Conservation (phyloP, 2,797 vertebrate genomes). For the Kryptolebias ocellatus region DNA sequence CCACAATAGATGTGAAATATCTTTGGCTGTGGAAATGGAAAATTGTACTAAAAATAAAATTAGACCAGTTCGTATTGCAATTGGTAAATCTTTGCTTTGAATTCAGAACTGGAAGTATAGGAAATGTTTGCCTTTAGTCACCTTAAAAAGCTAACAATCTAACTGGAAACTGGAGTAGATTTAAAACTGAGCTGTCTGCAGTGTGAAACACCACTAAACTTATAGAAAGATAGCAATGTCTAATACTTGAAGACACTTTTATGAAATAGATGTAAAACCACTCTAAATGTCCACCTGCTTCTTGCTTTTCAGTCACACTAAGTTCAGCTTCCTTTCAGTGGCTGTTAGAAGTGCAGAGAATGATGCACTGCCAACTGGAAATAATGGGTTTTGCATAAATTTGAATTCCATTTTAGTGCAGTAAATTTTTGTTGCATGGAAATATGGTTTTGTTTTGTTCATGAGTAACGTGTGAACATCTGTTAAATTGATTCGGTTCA, state of each 20-base stretch:
- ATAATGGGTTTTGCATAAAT: conserved; percentile 4
- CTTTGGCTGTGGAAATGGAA: neutral
- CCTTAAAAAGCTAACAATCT: too few species aligned
- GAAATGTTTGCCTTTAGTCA: too few species aligned
- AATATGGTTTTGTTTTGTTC: conserved; percentile 47
- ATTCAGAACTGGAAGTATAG: neutral
- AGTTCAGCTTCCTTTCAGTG: neutral
- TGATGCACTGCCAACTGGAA: neutral
- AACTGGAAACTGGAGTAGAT: too few species aligned
- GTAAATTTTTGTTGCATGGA: conserved; percentile 22
- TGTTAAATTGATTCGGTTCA: conserved; percentile 50
- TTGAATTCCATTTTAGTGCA: neutral
- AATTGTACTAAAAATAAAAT: neutral
- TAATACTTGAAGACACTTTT: too few species aligned
- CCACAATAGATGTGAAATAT: neutral
- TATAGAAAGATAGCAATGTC: too few species aligned
- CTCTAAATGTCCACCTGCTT: conserved; percentile 9
- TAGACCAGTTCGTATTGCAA: neutral
- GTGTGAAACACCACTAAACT: too few species aligned
- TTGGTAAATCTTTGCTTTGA: neutral
- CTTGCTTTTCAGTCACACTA: conserved; percentile 6
- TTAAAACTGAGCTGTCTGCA: too few species aligned
- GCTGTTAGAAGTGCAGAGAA: neutral
- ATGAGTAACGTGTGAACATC: conserved; percentile 51
- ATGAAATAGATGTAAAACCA: too few species aligned